Base-by-base conservation (phyloP, 2,888 invertebrate species). In the Cenopis cana region DNA sequence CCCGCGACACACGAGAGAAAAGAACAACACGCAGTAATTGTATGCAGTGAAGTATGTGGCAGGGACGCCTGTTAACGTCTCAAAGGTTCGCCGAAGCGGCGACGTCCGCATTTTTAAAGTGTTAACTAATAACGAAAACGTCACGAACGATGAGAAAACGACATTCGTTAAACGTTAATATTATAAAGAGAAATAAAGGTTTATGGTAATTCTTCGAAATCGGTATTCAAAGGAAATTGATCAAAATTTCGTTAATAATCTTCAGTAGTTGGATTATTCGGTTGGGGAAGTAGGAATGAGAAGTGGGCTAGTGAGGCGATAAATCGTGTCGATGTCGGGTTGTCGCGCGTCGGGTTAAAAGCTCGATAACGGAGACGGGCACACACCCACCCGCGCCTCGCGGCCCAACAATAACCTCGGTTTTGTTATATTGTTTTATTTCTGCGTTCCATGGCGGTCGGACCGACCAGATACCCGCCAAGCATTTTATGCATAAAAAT, bases 401-500 rank as follows among this genome's bases (percentile, higher is more conserved):
- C 88, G 6, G 29, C 55, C 55, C 89, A 93, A 93, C 93, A 93
- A 93, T 93, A 91, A 90, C 89, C 89, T 82, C 82, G 72, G 79
- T 75, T 85, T 62, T 56, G 65, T 67, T 52, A 52, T 87, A 90
- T 91, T 92, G 90, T 91, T 91, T 93, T 93, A 91, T 92, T 93
- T 93, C 83, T 84, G 82, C 84, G 79, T 85, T 85, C 82, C 84
- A 85, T 83, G 77, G 81, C 82, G 83, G 29, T 49, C 84, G 81
- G 84, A 79, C 85, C 85, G 86, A 83, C 89, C 88, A 89, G 90
- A 91, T 90, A 91, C 89, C 89, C 90, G 85, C 91, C 88, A 89
- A 91, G 91, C 89, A 91, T 93, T 92, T 93, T 93, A 93, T 93
- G 93, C 93, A 93, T 91, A 93, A 93, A 93, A 93, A 93, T 93